Percentiles rank a stretch among this genome's conserved stretches.
Conservation (phyloP, 2,797 vertebrate species). For the Poeciliopsis infans region DNA sequence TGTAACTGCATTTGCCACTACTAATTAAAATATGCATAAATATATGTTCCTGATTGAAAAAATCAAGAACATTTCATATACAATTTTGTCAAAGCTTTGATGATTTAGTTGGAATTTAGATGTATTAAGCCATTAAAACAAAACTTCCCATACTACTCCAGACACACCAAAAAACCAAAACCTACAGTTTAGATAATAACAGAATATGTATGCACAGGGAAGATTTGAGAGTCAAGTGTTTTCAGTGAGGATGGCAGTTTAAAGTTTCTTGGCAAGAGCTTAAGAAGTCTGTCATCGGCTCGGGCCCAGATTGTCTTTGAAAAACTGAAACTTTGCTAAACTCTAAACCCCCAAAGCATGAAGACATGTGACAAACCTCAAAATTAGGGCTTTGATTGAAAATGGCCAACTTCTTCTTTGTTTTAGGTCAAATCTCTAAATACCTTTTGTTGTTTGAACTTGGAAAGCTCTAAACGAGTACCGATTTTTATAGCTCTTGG, state of each 20-base stretch:
- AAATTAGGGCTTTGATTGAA: background rate
- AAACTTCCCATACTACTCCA: background rate
- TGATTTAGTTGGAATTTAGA: background rate
- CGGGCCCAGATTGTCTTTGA: background rate
- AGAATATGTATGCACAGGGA: background rate
- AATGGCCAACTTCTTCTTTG: background rate
- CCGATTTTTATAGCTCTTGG: background rate
- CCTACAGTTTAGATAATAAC: background rate
- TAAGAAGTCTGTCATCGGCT: background rate
- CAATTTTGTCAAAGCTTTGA: background rate
- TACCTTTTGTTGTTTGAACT: background rate
- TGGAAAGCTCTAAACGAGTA: background rate
- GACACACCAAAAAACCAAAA: background rate
- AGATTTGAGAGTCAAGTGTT: background rate
- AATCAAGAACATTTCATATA: background rate
- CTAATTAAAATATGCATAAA: background rate
- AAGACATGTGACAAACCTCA: background rate
- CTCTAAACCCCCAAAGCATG: no score
- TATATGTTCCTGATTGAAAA: background rate
- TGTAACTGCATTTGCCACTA: background rate
- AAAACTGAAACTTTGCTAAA: background rate
- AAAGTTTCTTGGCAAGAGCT: background rate
- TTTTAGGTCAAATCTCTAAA: background rate
- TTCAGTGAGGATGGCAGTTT: background rate
- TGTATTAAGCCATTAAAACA: background rate